phyloP scores from a whole-genome alignment of 2,113 vertebrate genomes.

The Plecturocebus donacophilus region DNA sequence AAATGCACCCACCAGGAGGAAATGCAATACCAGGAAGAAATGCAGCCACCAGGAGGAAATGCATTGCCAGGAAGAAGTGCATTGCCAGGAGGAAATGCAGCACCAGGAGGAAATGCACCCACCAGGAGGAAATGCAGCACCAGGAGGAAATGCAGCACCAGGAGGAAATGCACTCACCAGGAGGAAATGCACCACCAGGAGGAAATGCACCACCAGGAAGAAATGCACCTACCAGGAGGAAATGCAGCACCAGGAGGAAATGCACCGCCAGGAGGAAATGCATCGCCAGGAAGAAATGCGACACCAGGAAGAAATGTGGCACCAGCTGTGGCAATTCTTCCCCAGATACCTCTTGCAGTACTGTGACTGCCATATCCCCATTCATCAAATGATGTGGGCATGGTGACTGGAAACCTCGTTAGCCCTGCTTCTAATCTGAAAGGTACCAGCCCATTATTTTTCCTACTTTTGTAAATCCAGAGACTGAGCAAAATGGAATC shows the following conservation, averaged over 20 bases:
- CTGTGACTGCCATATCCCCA: fast-evolving
- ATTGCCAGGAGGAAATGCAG: fast-evolving
- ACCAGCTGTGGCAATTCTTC: not conserved
- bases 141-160: too few relatives aligned
- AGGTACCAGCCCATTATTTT: not conserved
- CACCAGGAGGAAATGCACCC: too few relatives aligned
- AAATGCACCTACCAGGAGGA: too few relatives aligned
- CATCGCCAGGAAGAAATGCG: too few relatives aligned
- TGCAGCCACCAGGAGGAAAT: too few relatives aligned
- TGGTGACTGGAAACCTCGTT: not conserved
- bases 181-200: fast-evolving
- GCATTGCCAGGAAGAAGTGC: too few relatives aligned
- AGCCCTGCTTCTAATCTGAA: not conserved
- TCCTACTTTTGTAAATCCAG: not conserved
- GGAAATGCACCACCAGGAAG: not conserved
- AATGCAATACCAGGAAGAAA: too few relatives aligned
- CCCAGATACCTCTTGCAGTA: fast-evolving
- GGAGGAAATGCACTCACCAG: not conserved
- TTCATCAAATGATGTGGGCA: not conserved
- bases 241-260: not conserved
- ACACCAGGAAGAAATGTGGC: not conserved
- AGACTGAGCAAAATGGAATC: not conserved
- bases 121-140: too few relatives aligned
- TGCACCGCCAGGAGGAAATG: too few relatives aligned
- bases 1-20: too few relatives aligned